Conservation (phyloP, 2,113 vertebrate species). For the Turdus rufiventris region DNA sequence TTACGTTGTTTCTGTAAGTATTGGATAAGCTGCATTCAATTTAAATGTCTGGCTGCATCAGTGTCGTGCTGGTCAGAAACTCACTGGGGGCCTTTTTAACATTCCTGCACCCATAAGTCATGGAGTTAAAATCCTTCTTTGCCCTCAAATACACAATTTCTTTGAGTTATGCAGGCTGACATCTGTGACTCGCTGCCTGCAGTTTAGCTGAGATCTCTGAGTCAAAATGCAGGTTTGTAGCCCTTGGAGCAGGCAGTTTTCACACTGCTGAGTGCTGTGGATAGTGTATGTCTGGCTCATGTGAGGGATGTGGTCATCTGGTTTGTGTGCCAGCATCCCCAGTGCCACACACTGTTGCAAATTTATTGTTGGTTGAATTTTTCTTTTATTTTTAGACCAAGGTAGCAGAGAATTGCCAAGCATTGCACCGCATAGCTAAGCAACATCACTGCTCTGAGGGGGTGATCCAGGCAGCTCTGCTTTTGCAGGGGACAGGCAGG, state of each 20-base stretch:
- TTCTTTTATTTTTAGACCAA: not conserved
- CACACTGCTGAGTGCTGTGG: fast-evolving
- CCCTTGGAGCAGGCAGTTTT: not conserved
- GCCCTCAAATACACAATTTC: not conserved
- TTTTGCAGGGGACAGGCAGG: not conserved
- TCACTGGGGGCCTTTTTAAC: constrained; percentile 25
- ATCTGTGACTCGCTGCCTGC: not conserved
- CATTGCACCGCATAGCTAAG: not conserved
- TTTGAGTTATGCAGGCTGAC: not conserved
- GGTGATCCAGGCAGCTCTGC: not conserved
- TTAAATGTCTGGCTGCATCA: constrained; percentile 31
- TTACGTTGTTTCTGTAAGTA: constrained; percentile 18
- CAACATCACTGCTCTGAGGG: fast-evolving
- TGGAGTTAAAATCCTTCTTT: not conserved
- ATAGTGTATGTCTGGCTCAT: not conserved
- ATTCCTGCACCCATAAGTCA: constrained; percentile 39
- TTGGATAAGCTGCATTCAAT: constrained; percentile 37
- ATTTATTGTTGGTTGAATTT: not conserved
- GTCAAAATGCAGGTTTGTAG: not conserved
- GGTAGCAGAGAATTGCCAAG: not conserved
- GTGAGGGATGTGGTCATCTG: not conserved
- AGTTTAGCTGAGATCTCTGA: not conserved
- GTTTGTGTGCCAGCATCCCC: not conserved
- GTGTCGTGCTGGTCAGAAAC: constrained; percentile 26
- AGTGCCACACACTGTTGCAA: not conserved